Percentiles rank a stretch among this genome's conserved stretches.
These are phyloP conservation scores for Paratrypauchen microcephalus DNA, from an alignment of 2,797 vertebrate species.

Conservation along the genomic window DNA sequence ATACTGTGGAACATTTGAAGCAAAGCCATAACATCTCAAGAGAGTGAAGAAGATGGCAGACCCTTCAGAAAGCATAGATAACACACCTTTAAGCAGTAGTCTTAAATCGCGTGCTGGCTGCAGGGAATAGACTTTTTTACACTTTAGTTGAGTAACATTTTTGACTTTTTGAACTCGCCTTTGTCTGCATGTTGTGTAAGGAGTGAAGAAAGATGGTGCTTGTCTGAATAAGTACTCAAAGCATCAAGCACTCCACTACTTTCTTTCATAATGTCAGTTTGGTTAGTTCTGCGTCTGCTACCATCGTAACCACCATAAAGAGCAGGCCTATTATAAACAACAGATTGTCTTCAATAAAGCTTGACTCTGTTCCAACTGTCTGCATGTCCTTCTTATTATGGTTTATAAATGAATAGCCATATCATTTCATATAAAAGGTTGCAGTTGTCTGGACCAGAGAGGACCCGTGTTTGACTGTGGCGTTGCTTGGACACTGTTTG, in stretches of 20 bases:
- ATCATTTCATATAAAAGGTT: background rate
- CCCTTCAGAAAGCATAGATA: too few species aligned
- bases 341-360: background rate
- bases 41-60: too few species aligned
- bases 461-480: background rate
- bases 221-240: background rate
- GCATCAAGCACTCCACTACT: background rate
- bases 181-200: background rate
- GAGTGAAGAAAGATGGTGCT: background rate
- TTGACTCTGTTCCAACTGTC: background rate
- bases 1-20: too few species aligned
- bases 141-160: background rate
- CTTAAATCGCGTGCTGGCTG: too few species aligned
- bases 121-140: background rate
- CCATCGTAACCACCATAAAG: conserved; percentile 3
- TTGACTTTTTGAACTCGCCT: background rate
- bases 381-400: background rate
- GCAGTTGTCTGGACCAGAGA: background rate
- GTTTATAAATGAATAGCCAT: background rate
- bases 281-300: conserved; percentile 1
- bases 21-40: too few species aligned
- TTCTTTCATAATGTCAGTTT: conserved; percentile 3
- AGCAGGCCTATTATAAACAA: background rate
- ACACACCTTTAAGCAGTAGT: too few species aligned
- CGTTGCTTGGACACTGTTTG: conserved; percentile 10